Evolutionary conservation across 2,797 vertebrate genomes (phyloP).

Genomic region (Nyctibius grandis): DNA sequence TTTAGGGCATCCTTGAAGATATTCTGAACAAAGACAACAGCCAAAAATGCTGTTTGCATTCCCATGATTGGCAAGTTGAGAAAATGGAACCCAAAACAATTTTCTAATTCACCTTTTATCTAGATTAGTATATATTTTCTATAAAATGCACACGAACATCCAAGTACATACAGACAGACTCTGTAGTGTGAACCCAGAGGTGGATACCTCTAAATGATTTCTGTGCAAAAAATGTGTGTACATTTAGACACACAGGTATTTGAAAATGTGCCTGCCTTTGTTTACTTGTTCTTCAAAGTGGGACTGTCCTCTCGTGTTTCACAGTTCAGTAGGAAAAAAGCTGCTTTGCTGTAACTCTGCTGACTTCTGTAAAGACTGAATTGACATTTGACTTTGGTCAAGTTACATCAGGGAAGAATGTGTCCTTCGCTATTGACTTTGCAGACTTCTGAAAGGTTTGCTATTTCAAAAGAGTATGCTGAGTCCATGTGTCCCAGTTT

Average conservation of each 20-base stretch:
- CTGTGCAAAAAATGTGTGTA: background rate
- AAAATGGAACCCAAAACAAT: background rate
- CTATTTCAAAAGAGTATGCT: background rate
- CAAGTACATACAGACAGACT: background rate
- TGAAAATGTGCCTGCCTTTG: background rate
- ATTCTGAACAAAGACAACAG: background rate
- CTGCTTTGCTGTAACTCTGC: background rate
- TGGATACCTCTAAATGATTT: background rate
- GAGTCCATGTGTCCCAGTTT: background rate
- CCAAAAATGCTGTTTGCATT: background rate
- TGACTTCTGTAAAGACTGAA: background rate
- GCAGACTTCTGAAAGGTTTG: background rate
- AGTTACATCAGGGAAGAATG: background rate
- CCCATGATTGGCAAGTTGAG: background rate
- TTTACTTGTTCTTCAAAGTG: background rate
- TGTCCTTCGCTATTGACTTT: background rate
- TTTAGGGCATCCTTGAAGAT: background rate
- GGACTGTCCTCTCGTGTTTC: background rate
- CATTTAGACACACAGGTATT: background rate
- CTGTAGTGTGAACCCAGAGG: background rate
- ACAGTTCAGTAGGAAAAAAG: background rate
- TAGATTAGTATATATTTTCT: background rate
- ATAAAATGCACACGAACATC: background rate
- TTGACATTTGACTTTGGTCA: background rate
- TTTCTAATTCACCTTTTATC: background rate